Evolutionary conservation across 2,113 vertebrate genomes (phyloP).

Genomic region (Vanacampus margaritifer): DNA sequence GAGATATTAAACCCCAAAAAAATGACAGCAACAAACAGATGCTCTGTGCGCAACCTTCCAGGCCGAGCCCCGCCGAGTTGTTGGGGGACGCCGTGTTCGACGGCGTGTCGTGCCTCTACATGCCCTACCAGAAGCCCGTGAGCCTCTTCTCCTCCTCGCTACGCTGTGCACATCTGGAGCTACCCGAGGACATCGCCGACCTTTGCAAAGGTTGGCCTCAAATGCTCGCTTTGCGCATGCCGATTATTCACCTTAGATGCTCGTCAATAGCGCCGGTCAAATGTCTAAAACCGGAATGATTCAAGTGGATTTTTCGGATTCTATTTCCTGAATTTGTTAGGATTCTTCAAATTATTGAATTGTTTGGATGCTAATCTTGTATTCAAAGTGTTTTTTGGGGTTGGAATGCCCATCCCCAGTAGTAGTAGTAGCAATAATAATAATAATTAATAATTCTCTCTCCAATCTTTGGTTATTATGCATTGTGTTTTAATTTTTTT

Average conservation of each 20-base stretch:
- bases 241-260: neutral
- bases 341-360: too few relatives aligned
- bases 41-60: slow-evolving; percentile 42
- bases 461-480: too few relatives aligned
- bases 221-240: neutral
- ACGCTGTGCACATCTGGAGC: slow-evolving; percentile 85
- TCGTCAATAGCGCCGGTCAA: neutral
- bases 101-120: slow-evolving; percentile 77
- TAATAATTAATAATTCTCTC: too few relatives aligned
- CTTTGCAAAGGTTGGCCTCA: slow-evolving; percentile 83
- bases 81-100: slow-evolving; percentile 79
- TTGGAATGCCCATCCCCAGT: too few relatives aligned
- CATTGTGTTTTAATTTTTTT: too few relatives aligned
- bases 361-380: too few relatives aligned
- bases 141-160: slow-evolving; percentile 88
- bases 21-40: neutral
- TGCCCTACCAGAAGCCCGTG: slow-evolving; percentile 78
- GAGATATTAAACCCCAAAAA: neutral
- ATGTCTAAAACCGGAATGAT: too few relatives aligned
- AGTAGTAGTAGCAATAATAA: too few relatives aligned
- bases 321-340: neutral
- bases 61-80: slow-evolving; percentile 82
- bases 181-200: slow-evolving; percentile 90
- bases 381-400: too few relatives aligned
- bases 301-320: neutral